phyloP scores from a whole-genome alignment of 2,113 vertebrate species.

The Hippocampus mohnikei region DNA sequence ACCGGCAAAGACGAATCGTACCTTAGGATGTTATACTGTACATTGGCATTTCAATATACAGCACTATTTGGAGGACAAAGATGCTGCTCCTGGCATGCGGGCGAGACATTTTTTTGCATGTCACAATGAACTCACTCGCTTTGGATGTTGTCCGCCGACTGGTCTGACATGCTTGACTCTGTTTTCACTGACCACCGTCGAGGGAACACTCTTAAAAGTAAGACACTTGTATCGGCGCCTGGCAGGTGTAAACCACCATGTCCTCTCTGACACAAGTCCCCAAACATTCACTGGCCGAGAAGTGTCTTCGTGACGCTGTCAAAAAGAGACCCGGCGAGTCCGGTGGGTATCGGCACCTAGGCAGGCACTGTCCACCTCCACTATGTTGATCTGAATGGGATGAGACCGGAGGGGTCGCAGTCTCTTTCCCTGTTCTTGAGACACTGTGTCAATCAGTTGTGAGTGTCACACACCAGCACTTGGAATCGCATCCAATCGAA shows the following conservation, averaged over 20 bases:
- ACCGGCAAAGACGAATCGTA: no score
- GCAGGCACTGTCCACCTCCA: conserved; percentile 50
- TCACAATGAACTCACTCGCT: conserved; percentile 12
- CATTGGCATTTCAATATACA: no score
- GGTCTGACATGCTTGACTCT: conserved; percentile 11
- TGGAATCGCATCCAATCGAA: no score
- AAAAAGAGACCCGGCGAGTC: conserved; percentile 17
- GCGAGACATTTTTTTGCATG: conserved; percentile 1
- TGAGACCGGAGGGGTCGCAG: conserved; percentile 28
- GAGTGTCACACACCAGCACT: conserved; percentile 11
- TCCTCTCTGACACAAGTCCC: conserved; percentile 49
- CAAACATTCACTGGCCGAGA: conserved; percentile 26
- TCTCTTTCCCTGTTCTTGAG: conserved; percentile 20
- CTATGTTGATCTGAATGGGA: conserved; percentile 40
- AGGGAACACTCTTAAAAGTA: conserved; percentile 28
- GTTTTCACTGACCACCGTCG: conserved; percentile 27
- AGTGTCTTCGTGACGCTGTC: conserved; percentile 16
- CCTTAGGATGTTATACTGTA: no score
- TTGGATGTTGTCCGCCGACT: conserved; percentile 10
- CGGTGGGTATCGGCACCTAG: conserved; percentile 18
- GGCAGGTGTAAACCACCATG: conserved; percentile 29
- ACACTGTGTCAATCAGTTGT: conserved; percentile 23
- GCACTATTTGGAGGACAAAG: no score
- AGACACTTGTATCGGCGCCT: conserved; percentile 33
- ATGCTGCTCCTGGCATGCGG: no score